phyloP scores from a whole-genome alignment of 2,888 invertebrate species.

The Anarsia innoxiella region DNA sequence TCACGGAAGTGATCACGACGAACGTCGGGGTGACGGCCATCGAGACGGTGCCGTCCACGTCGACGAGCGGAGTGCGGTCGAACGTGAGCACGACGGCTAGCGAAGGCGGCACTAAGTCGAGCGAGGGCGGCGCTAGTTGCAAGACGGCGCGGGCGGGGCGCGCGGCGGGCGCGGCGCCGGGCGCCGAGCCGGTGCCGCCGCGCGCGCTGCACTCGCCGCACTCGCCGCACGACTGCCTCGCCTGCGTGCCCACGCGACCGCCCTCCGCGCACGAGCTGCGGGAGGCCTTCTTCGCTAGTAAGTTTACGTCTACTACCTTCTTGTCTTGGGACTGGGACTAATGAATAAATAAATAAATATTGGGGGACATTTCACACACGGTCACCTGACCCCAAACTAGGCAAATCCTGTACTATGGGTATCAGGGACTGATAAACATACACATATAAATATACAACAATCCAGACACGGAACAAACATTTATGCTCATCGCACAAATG shows the following conservation, averaged over 20 bases:
- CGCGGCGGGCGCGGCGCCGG: slow-evolving; percentile 14
- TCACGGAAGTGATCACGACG: background rate
- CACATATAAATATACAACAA: too few relatives aligned
- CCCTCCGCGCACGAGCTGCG: slow-evolving; percentile 61
- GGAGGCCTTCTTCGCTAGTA: slow-evolving; percentile 67
- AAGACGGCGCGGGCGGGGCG: background rate
- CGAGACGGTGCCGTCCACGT: slow-evolving; percentile 1
- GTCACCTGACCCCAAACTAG: too few relatives aligned
- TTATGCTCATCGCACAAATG: too few relatives aligned
- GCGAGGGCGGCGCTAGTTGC: slow-evolving; percentile 1
- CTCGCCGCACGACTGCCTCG: slow-evolving; percentile 46
- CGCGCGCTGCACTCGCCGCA: slow-evolving; percentile 41
- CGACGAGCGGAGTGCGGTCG: slow-evolving; percentile 3
- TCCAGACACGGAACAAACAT: too few relatives aligned
- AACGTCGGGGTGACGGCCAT: background rate
- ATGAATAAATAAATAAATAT: too few relatives aligned
- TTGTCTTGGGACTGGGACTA: too few relatives aligned
- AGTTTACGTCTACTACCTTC: too few relatives aligned
- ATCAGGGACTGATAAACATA: too few relatives aligned
- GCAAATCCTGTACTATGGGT: too few relatives aligned
- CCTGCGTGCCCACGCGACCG: slow-evolving; percentile 56
- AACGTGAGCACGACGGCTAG: slow-evolving; percentile 8
- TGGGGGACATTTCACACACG: too few relatives aligned
- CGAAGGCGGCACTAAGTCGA: slow-evolving; percentile 1
- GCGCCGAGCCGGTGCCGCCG: background rate